A percentile compares a stretch with the other conserved stretches of the same genome.
Conservation (phyloP, 2,888 invertebrate species). For the Dinocampus coccinellae region DNA sequence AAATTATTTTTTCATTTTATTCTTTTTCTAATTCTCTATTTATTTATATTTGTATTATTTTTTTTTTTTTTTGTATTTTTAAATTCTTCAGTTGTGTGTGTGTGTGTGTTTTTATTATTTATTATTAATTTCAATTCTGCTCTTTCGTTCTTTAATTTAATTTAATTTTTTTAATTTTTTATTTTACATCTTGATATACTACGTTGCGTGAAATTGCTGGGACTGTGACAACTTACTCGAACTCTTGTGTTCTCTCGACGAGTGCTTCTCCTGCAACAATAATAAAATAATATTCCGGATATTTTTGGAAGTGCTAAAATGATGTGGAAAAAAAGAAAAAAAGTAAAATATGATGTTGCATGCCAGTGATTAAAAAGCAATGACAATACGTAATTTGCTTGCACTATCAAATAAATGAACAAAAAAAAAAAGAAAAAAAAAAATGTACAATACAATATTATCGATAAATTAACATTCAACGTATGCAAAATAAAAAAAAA, state of each 20-base stretch:
- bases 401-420: slow-evolving; percentile 5
- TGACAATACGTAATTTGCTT: background rate
- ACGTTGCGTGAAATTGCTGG: slow-evolving; percentile 55
- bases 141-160: too few species aligned
- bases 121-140: too few species aligned
- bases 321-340: background rate
- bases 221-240: slow-evolving; percentile 58
- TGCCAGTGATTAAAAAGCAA: slow-evolving; percentile 12
- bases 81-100: slow-evolving; percentile 17
- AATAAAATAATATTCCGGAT: slow-evolving; percentile 42
- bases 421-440: slow-evolving; percentile 1
- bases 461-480: background rate
- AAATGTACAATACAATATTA: background rate
- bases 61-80: slow-evolving; percentile 30
- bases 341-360: background rate
- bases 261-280: slow-evolving; percentile 64
- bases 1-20: slow-evolving; percentile 21
- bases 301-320: slow-evolving; percentile 1
- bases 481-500: too few species aligned
- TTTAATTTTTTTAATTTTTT: too few species aligned
- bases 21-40: slow-evolving; percentile 26
- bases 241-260: slow-evolving; percentile 65
- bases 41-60: background rate
- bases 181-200: slow-evolving; percentile 49
- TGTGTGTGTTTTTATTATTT: too few species aligned